These are phyloP conservation scores for Trachops cirrhosus DNA, from an alignment of 2,797 vertebrate genomes.

Conservation along the genomic window DNA sequence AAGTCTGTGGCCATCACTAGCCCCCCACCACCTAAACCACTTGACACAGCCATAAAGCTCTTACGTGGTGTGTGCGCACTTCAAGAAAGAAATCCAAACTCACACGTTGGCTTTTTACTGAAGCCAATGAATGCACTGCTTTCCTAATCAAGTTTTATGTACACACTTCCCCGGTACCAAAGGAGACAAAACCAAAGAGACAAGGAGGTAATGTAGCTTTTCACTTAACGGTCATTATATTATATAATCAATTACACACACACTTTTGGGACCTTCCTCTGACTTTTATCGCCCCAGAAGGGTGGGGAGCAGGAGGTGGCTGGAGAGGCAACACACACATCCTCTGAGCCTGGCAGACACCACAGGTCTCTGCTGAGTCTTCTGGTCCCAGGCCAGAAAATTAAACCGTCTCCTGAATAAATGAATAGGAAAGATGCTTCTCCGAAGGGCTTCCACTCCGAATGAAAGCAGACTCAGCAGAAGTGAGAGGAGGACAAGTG, in stretches of 20 bases:
- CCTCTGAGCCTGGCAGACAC: neutral
- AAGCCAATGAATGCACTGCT: neutral
- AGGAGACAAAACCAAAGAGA: neutral
- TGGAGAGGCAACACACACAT: neutral
- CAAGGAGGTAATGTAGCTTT: neutral
- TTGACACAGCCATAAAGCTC: neutral
- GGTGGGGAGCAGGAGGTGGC: neutral
- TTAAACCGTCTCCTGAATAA: conserved; percentile 27
- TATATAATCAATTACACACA: neutral
- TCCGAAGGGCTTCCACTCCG: neutral
- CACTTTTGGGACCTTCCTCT: neutral
- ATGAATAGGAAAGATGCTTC: neutral
- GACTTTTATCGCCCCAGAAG: neutral
- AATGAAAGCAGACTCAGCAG: neutral
- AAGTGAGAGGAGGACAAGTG: neutral
- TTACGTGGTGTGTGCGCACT: neutral
- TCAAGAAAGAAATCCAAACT: conserved; percentile 19
- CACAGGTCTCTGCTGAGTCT: neutral
- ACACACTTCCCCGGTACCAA: neutral
- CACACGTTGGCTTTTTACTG: neutral
- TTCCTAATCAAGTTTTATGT: neutral
- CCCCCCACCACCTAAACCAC: neutral
- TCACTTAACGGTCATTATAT: neutral
- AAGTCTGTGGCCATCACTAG: neutral
- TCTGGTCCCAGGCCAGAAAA: neutral